Evolutionary conservation across 2,113 vertebrate genomes (phyloP), one percentile per base, ranked within the genome.

Genomic region (Oenanthe oenanthe): DNA sequence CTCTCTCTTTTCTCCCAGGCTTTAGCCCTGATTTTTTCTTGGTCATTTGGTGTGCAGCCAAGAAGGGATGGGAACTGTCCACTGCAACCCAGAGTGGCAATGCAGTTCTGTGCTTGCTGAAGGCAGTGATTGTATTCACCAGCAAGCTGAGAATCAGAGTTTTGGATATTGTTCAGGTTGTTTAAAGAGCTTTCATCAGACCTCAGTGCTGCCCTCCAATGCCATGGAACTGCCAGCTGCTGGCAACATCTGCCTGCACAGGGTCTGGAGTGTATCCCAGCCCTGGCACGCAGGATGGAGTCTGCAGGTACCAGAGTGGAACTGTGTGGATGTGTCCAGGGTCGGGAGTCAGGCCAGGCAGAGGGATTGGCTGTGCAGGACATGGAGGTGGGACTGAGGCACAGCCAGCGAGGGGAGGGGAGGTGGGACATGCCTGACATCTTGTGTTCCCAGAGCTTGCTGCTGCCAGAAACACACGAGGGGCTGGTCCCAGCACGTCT

Each of bases 401-500:
- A 50, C 43, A 71, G 72, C 6, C 2, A 1, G 24, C 0, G 0
- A 73, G 40, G 20, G 60, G 51, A 84, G 77, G 72, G 73, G 61
- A 24, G 61, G 43, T 78, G 77, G 73, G 73, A 79, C 50, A 43
- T 28, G 80, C 45, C 57, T 85, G 79, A 61, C 61, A 79, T 78
- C 74, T 81, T 42, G 43, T 61, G 81, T 75, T 81, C 47, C 53
- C 4, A 10, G 63, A 45, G 51, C 36, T 80, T 68, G 43, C 71
- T 88, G 24, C 54, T 42, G 45, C 54, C 68, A 56, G 76, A 60
- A 83, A n/a, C 10, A 20, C 3, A 18, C 5, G 2, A 4, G 17
- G 0, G 0, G 32, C 31, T 5, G 15, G 48, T 56, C 32, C 79
- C 42, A 7, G 24, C 60, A 9, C 4, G 4, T 6, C 72, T 42